Conservation (phyloP, 2,113 vertebrate genomes). For the Microcebus griseorufus region DNA sequence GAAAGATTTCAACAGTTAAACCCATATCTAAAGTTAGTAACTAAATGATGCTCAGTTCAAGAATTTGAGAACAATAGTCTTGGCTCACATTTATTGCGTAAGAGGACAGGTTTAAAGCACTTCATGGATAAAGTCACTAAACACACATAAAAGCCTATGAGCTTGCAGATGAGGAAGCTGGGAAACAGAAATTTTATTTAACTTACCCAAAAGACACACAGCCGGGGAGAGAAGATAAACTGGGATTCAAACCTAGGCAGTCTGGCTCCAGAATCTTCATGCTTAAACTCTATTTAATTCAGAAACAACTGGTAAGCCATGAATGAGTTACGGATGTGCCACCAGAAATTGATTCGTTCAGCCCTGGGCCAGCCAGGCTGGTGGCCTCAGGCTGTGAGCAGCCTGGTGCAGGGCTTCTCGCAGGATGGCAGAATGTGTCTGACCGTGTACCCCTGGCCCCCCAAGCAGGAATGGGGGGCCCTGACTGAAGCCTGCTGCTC, state of each 20-base stretch:
- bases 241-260: background rate
- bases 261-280: background rate
- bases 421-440: background rate
- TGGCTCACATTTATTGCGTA: background rate
- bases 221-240: background rate
- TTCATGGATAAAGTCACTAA: background rate
- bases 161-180: background rate
- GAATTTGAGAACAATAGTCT: background rate
- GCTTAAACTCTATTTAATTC: slow-evolving; percentile 14
- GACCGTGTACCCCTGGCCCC: background rate
- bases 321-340: slow-evolving; percentile 42
- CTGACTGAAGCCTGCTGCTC: background rate
- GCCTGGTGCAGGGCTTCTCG: background rate
- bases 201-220: background rate
- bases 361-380: background rate
- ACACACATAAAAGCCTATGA: background rate
- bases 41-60: background rate
- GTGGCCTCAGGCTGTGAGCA: background rate
- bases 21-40: background rate
- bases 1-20: background rate
- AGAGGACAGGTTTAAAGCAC: background rate
- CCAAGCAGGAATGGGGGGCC: background rate
- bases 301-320: slow-evolving; percentile 26
- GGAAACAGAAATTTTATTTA: background rate
- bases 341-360: slow-evolving; percentile 34